Conservation (phyloP, 2,797 vertebrate species). For the Vireo griseus region DNA sequence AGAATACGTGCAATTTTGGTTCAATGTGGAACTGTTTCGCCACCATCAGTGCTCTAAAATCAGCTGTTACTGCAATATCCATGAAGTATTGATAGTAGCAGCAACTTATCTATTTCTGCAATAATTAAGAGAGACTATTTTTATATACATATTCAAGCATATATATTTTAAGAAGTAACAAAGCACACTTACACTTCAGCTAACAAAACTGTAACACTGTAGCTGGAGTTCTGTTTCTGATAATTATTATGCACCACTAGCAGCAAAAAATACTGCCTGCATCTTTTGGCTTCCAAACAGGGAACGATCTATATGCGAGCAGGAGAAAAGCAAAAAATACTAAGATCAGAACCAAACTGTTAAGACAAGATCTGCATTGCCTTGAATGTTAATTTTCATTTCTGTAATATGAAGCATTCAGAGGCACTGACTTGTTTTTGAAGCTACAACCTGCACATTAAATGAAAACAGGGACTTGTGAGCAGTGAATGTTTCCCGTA, state of each 20-base stretch:
- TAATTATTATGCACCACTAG: slow-evolving; percentile 19
- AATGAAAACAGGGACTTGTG: not conserved
- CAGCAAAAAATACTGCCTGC: slow-evolving; percentile 35
- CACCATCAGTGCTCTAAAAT: slow-evolving; percentile 56
- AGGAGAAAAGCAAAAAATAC: not conserved
- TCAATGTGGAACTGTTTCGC: slow-evolving; percentile 48
- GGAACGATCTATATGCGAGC: not conserved
- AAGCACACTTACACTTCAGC: slow-evolving; percentile 54
- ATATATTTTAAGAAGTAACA: slow-evolving; percentile 55
- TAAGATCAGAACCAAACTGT: not conserved
- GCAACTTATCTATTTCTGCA: slow-evolving; percentile 55
- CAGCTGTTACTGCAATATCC: slow-evolving; percentile 47
- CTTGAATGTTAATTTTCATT: not conserved
- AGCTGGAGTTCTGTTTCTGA: slow-evolving; percentile 37
- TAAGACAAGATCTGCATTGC: not conserved
- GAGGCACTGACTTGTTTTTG: not conserved
- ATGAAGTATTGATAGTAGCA: slow-evolving; percentile 39
- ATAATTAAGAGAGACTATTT: slow-evolving; percentile 65
- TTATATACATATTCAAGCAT: slow-evolving; percentile 33
- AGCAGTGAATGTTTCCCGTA: not conserved
- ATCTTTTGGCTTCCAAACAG: not conserved
- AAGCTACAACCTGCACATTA: not conserved
- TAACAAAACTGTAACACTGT: slow-evolving; percentile 23
- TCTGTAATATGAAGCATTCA: not conserved
- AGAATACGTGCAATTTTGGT: slow-evolving; percentile 49